Conservation (phyloP, 2,113 vertebrate genomes). For the Chaenogobius annularis region DNA sequence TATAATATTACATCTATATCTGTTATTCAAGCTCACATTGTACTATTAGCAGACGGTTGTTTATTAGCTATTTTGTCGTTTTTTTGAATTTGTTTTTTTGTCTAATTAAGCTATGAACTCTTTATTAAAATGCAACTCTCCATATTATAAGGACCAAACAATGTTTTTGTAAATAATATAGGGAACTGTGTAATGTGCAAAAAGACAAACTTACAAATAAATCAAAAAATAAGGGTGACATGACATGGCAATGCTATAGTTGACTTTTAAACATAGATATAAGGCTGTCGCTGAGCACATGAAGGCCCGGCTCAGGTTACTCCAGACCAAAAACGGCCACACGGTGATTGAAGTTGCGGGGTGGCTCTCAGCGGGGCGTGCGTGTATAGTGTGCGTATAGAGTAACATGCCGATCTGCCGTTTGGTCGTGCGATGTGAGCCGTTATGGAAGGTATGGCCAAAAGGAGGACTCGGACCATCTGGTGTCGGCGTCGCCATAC, state of each 20-base stretch:
- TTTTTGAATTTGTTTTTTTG: too few relatives aligned
- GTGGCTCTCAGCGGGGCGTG: background rate
- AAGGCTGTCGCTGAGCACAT: slow-evolving; percentile 41
- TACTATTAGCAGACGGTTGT: background rate
- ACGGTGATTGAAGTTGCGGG: background rate
- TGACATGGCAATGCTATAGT: background rate
- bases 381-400: background rate
- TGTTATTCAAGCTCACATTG: background rate
- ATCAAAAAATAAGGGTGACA: background rate
- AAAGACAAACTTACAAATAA: background rate
- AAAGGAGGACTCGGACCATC: slow-evolving; percentile 48
- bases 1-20: too few relatives aligned
- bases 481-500: slow-evolving; percentile 46
- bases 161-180: too few relatives aligned
- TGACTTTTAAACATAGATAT: slow-evolving; percentile 5
- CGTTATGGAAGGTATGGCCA: slow-evolving; percentile 46
- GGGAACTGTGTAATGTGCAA: too few relatives aligned
- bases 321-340: slow-evolving; percentile 23
- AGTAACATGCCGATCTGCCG: slow-evolving; percentile 38
- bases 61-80: background rate
- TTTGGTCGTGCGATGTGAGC: slow-evolving; percentile 40
- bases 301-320: slow-evolving; percentile 42
- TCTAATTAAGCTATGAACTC: background rate
- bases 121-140: background rate
- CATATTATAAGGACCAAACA: too few relatives aligned